Evolutionary conservation across 2,113 vertebrate genomes (phyloP), one percentile per base, ranked within the genome.

Genomic region (Cebidichthys violaceus): DNA sequence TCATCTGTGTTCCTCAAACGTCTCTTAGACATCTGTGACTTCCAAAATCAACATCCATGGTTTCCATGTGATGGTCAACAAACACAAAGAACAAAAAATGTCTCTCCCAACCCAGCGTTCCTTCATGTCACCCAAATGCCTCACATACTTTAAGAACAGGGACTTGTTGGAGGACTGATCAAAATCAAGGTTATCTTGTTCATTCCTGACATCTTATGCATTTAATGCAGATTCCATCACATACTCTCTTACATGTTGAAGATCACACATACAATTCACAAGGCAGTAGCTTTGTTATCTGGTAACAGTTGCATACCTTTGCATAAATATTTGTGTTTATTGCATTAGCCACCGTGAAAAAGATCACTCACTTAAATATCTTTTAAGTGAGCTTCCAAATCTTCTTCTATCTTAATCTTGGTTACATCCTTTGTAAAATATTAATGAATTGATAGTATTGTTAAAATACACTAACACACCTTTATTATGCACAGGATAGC

Each of bases 11-110:
- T 70, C 17, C 15, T 73, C 69, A 72, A 64, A 70, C 27, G 11
- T 67, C 37, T 75, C 68, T 31, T 6, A 57, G 81, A 83, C 75
- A 75, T 75, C 2, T 76, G 61, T 43, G 71, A 5, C 71, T 57
- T 80, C 78, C 59, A 77, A 85, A 83, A 82, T 52, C 60, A 77
- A 84, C 85, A 82, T 57, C 60, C 84, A 69, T 54, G 37, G 89
- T 93, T 92, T 80, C 91, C 89, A 92, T 93, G 33, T 61, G 83
- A 82, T 72, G 72, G 52, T 62, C 90, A 93, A 87, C 89, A 93
- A 92, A 91, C 84, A 93, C 20, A 59, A 78, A 79, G 47, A 71
- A 75, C 45, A 61, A 80, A 75, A 61, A 83, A 41, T 27, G 41
- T 10, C 29, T 72, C 89, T 92, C 92, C 90, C 85, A 81, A 72